Base-by-base conservation (phyloP, 2,888 invertebrate species). In the Plusia festucae region DNA sequence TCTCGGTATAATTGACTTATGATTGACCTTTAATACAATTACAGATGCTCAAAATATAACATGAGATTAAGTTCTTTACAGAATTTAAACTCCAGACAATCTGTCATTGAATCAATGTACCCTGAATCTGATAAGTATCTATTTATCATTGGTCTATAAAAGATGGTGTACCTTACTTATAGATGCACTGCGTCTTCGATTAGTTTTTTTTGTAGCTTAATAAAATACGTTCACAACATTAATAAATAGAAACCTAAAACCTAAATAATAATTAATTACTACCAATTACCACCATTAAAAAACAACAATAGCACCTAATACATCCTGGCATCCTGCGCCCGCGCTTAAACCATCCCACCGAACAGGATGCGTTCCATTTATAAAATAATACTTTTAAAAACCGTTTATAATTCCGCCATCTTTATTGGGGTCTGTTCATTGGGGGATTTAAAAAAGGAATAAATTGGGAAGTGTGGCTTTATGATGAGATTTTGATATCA, bases 401-500 rank as follows among this genome's bases (percentile, higher is more conserved):
- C 79, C 65, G 65, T 76, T 81, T 78, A 79, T 78, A 70, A 73
- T 78, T 81, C 81, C 76, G 81, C 70, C 79, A 81, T 76, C 69
- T 81, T 79, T 79, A 70, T 71, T 66, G 44, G 68, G 78, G 72
- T 66, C 44, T 34, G 55, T 51, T 76, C 71, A 67, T 65, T 61
- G 55, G 59, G 67, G 67, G 78, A 78, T 74, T 74, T 61, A 63
- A 71, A 70, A 78, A 70, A 59, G 27, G 64, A 65, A 67, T 70
- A 73, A 67, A 61, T 53, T 54, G 60, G 55, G 49, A 66, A 60
- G 60, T 76, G 78, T 57, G 76, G 79, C 71, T 70, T 71, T 78
- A 56, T 78, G 76, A 76, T 65, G 76, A 51, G 72, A 30, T 53
- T 75, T 65, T 69, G 68, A 66, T 75, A 71, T 63, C 9, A 49